Base-by-base conservation (phyloP, 2,113 vertebrate species). In the Apteryx mantelli region DNA sequence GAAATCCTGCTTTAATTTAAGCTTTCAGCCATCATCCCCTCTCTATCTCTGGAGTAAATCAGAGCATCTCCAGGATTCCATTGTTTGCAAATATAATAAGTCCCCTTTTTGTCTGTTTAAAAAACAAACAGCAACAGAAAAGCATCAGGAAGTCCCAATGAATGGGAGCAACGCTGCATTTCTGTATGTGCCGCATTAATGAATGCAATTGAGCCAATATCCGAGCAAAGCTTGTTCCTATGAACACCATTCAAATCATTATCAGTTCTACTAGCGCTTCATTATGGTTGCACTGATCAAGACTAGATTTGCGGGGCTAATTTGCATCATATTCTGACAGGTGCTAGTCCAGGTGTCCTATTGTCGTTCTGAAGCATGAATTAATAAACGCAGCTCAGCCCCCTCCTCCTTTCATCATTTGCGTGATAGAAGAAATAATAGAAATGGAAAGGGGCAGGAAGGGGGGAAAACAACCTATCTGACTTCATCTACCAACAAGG, bases 21-120 rank as follows among this genome's bases (percentile, higher is more conserved):
- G 84, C 88, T 96, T 96, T 75, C 89, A 86, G 82, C 70, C 91
- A 82, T 78, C 75, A 22, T 58, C 48, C 91, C 78, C 86, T 60
- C 77, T 93, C 96, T 97, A 94, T 94, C 97, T 96, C 86, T 26
- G 40, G 93, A 91, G 93, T 73, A 96, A 96, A 98, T 97, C 97
- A 81, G 95, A 96, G 95, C 94, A 97, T 98, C 96, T 97, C 90
- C 76, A 42, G 12, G 24, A 28, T n/a, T 75, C 95, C 89, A 95
- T 93, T 97, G 97, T 97, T 98, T 97, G 97, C 94, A 98, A 94
- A 98, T 88, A 97, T 79, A 97, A 96, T 96, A 93, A 95, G 82
- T 36, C 91, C 80, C 2, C 66, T 91, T 61, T 95, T 95, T 38
- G 84, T 58, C 22, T 30, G 71, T 80, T 91, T 74, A 46, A 82